phyloP scores from a whole-genome alignment of 2,888 invertebrate genomes.

The Netelia inedita region DNA sequence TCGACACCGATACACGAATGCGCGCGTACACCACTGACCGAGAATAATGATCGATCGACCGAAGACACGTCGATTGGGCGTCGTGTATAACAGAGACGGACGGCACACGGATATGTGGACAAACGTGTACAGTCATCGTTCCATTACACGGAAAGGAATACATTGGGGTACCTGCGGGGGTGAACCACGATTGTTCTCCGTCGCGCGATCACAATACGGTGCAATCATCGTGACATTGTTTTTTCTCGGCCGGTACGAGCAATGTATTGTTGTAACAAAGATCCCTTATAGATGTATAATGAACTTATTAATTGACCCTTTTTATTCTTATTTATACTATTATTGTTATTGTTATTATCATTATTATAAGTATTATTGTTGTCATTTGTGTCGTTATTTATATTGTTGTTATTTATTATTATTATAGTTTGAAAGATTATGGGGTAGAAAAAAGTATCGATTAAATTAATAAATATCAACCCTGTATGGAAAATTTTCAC shows the following conservation, averaged over 20 bases:
- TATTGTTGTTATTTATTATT: too few relatives aligned
- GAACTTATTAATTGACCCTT: too few relatives aligned
- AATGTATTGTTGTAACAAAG: not conserved
- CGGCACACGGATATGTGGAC: not conserved
- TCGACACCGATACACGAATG: not conserved
- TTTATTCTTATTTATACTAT: too few relatives aligned
- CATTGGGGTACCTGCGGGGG: not conserved
- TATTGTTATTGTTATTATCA: too few relatives aligned
- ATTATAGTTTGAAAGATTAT: too few relatives aligned
- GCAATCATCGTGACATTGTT: conserved; percentile 14
- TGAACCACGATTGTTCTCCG: conserved; percentile 32
- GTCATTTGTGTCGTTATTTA: too few relatives aligned
- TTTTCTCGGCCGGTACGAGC: conserved; percentile 4
- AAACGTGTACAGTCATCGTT: conserved; percentile 34
- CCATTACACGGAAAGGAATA: conserved; percentile 38
- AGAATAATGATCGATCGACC: conserved; percentile 25
- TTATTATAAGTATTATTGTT: too few relatives aligned
- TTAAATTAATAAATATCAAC: too few relatives aligned
- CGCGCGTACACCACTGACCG: conserved; percentile 33
- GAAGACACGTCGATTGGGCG: not conserved
- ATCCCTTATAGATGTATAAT: too few relatives aligned
- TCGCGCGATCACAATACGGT: conserved; percentile 31
- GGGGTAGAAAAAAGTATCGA: too few relatives aligned
- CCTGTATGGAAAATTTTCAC: too few relatives aligned
- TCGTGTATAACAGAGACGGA: not conserved